phyloP scores from a whole-genome alignment of 2,888 invertebrate species.

The Mylabris sibirica region DNA sequence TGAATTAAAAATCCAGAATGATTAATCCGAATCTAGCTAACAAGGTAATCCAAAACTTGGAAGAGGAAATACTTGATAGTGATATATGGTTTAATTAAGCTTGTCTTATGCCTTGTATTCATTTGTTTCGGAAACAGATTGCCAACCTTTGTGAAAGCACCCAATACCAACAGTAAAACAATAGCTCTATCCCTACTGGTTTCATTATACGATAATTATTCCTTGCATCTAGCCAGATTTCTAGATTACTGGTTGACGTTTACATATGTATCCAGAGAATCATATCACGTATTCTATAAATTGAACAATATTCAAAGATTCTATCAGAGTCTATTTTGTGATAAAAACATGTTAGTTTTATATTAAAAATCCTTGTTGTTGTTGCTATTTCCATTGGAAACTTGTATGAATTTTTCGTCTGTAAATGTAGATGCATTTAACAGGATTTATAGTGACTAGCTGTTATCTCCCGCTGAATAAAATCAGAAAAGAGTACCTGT shows the following conservation, averaged over 20 bases:
- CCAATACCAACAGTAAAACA: slow-evolving; percentile 50
- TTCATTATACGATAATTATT: slow-evolving; percentile 47
- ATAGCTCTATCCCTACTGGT: slow-evolving; percentile 48
- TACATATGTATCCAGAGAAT: slow-evolving; percentile 25
- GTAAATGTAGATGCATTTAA: slow-evolving; percentile 10
- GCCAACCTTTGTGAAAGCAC: slow-evolving; percentile 52
- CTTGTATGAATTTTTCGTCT: slow-evolving; percentile 5
- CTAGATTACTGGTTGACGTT: slow-evolving; percentile 20
- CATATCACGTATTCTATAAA: slow-evolving; percentile 1
- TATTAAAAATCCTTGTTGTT: background rate
- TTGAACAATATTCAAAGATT: background rate
- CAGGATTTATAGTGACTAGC: slow-evolving; percentile 23
- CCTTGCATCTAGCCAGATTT: slow-evolving; percentile 18
- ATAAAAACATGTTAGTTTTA: background rate
- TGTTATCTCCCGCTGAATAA: slow-evolving; percentile 21
- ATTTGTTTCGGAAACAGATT: slow-evolving; percentile 61
- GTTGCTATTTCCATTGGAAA: slow-evolving; percentile 2
- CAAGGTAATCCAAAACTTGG: slow-evolving; percentile 59
- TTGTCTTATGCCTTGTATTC: slow-evolving; percentile 62
- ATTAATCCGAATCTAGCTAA: slow-evolving; percentile 59
- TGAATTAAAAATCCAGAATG: slow-evolving; percentile 59
- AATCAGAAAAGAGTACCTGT: slow-evolving; percentile 21
- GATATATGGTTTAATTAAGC: slow-evolving; percentile 62
- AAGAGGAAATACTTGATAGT: slow-evolving; percentile 55
- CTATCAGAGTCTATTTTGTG: background rate